These are phyloP conservation scores for Xerus inauris DNA, from an alignment of 2,113 vertebrate species.

Conservation along the genomic window DNA sequence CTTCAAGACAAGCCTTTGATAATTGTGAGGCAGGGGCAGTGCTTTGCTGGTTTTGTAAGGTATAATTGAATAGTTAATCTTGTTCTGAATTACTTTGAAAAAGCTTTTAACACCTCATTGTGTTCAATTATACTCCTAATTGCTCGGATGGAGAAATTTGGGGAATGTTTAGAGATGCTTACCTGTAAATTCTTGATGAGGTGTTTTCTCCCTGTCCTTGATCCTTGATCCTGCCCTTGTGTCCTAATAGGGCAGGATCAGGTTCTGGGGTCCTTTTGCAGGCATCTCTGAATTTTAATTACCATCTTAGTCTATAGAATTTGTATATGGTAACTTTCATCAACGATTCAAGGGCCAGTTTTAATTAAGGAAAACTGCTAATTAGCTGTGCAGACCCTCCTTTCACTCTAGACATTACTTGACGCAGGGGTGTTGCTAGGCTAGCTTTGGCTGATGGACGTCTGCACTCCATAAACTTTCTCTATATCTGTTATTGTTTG, in stretches of 20 bases:
- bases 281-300: neutral
- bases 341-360: neutral
- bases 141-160: constrained; percentile 44
- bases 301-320: neutral
- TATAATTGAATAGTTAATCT: constrained; percentile 61
- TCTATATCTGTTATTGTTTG: neutral
- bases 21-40: neutral
- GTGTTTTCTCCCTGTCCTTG: neutral
- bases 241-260: neutral
- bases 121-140: constrained; percentile 68
- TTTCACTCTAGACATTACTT: neutral
- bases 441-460: neutral
- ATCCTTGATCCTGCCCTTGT: neutral
- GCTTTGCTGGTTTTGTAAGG: constrained; percentile 14
- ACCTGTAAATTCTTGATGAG: constrained; percentile 1
- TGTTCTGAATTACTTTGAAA: constrained; percentile 51
- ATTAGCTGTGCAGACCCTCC: neutral
- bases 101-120: constrained; percentile 65
- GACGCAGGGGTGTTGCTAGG: neutral
- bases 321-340: neutral
- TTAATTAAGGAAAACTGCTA: neutral
- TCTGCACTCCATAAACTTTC: neutral
- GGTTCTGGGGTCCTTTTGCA: neutral
- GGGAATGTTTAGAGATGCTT: neutral
- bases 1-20: neutral